Evolutionary conservation across 2,888 invertebrate species (phyloP).

Genomic region (Caenorhabditis japonica): DNA sequence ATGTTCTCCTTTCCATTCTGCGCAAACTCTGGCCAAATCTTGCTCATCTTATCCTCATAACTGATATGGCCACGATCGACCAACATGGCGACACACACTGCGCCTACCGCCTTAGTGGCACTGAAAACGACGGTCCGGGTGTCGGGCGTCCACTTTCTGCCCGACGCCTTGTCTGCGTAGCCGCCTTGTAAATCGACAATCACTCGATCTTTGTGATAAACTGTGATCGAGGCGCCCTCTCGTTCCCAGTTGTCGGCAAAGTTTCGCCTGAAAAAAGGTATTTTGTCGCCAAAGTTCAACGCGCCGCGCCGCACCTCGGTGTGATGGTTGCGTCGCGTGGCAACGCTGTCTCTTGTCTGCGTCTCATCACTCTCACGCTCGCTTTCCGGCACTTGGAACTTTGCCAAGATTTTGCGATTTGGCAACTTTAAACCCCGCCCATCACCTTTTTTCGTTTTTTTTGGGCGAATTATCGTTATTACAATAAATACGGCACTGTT

Average conservation of each 20-base stretch:
- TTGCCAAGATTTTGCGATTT: too few species aligned
- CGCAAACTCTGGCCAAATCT: constrained; percentile 79
- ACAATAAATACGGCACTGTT: too few species aligned
- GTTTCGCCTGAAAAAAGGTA: constrained; percentile 71
- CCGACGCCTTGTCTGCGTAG: constrained; percentile 62
- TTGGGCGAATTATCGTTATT: too few species aligned
- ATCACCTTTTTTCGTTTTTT: too few species aligned
- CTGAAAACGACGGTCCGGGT: constrained; percentile 75
- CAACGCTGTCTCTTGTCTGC: too few species aligned
- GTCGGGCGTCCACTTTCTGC: constrained; percentile 70
- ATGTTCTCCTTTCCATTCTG: constrained; percentile 79
- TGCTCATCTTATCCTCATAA: constrained; percentile 77
- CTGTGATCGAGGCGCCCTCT: constrained; percentile 78
- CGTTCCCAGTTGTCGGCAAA: constrained; percentile 77
- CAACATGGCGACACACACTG: constrained; percentile 74
- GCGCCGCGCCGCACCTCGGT: too few species aligned
- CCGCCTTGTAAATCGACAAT: constrained; percentile 78
- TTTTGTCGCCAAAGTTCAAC: too few species aligned
- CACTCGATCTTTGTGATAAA: constrained; percentile 78
- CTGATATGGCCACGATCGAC: constrained; percentile 77
- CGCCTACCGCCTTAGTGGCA: constrained; percentile 75
- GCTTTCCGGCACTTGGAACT: too few species aligned
- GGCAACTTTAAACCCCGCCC: too few species aligned
- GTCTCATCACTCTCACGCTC: too few species aligned
- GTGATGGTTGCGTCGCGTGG: too few species aligned